Evolutionary conservation across 2,888 invertebrate species (phyloP).

Genomic region (Eristalis tenax): DNA sequence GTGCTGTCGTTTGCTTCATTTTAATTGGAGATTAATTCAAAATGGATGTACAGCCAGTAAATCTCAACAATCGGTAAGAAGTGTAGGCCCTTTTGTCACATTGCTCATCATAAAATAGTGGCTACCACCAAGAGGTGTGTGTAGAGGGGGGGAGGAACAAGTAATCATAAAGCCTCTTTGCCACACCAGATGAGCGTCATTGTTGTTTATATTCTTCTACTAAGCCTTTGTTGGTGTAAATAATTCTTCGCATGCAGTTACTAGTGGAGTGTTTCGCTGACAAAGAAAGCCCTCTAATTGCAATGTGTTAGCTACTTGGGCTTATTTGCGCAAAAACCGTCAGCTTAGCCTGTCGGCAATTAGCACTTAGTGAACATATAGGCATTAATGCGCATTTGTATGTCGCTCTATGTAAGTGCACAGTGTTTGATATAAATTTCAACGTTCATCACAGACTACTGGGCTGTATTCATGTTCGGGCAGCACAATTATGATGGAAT

Average conservation of each 20-base stretch:
- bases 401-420: background rate
- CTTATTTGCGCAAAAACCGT: conserved; percentile 41
- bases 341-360: conserved; percentile 39
- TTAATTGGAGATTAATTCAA: conserved; percentile 50
- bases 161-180: conserved; percentile 9
- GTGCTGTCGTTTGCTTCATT: conserved; percentile 1
- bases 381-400: background rate
- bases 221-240: conserved; percentile 41
- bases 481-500: conserved; percentile 52
- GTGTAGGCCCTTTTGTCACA: conserved; percentile 20
- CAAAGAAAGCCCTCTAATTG: conserved; percentile 63
- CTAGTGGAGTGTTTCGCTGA: background rate
- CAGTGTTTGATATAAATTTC: conserved; percentile 50
- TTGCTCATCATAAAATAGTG: conserved; percentile 26
- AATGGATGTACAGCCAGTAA: conserved; percentile 10
- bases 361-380: conserved; percentile 40
- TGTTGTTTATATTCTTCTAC: conserved; percentile 43
- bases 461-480: conserved; percentile 26
- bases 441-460: conserved; percentile 35
- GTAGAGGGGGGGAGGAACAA: conserved; percentile 4
- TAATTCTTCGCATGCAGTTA: conserved; percentile 14
- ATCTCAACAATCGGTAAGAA: background rate
- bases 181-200: conserved; percentile 33
- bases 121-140: background rate
- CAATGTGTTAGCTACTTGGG: conserved; percentile 54